A percentile compares a stretch with the other conserved stretches of the same genome.
Evolutionary conservation across 2,888 invertebrate genomes (phyloP).

Genomic region (Himalopsyche kuldschensis): DNA sequence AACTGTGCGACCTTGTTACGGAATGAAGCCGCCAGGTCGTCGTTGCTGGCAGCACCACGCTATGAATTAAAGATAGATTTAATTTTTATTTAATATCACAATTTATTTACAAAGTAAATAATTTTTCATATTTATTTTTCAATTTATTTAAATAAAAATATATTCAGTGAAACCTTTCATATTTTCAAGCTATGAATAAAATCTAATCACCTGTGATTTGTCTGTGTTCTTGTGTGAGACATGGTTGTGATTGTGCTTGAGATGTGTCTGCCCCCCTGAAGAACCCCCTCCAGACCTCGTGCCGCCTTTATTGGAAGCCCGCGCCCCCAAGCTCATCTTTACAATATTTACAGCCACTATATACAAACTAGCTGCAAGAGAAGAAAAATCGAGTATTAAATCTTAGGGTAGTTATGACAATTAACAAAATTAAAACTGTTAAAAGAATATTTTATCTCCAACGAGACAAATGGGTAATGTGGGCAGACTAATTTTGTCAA

Average conservation of each 20-base stretch:
- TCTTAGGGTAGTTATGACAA: background rate
- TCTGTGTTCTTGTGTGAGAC: conserved; percentile 59
- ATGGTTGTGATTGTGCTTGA: conserved; percentile 47
- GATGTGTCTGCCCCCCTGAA: conserved; percentile 45
- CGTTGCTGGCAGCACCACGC: conserved; percentile 1
- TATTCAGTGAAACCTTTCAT: too few species aligned
- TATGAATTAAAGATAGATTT: background rate
- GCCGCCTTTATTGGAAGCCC: conserved; percentile 69
- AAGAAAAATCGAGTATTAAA: conserved; percentile 31
- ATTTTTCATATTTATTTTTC: too few species aligned
- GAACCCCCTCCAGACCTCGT: conserved; percentile 45
- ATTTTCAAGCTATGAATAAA: too few species aligned
- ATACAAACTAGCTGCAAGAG: conserved; percentile 71
- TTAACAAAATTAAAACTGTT: too few species aligned
- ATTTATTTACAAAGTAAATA: too few species aligned
- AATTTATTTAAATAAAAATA: too few species aligned
- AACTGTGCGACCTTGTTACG: conserved; percentile 71
- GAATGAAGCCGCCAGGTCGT: conserved; percentile 22
- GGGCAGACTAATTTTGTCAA: too few species aligned
- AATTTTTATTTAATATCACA: too few species aligned
- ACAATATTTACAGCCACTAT: conserved; percentile 81
- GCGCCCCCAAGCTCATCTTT: conserved; percentile 72
- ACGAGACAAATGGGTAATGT: too few species aligned
- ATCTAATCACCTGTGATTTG: conserved; percentile 55
- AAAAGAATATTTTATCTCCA: too few species aligned